Evolutionary conservation across 2,113 vertebrate genomes (phyloP), one percentile per base, ranked within the genome.

Genomic region (Toxostoma redivivum): DNA sequence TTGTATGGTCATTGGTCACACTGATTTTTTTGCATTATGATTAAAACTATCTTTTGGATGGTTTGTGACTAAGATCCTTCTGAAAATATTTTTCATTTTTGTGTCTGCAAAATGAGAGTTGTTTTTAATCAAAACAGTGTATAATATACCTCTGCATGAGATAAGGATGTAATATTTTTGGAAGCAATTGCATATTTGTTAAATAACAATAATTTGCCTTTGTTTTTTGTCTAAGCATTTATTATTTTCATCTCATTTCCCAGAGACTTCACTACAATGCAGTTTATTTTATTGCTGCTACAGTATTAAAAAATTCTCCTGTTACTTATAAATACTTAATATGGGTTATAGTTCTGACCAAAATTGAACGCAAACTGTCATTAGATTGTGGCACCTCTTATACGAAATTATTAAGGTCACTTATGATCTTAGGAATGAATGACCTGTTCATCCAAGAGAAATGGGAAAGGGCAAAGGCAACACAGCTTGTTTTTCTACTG

Each of bases 401-500:
- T 48, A 76, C 57, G 35, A 91, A 94, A 92, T 81, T 77, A 65
- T 86, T 81, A 60, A 84, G 44, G 54, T 69, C 38, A 22, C 28
- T 95, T 76, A 58, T 11, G 51, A 51, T 57, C 15, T 74, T 71
- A 38, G 45, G 38, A 92, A 81, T 2, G 13, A 82, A 47, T 30
- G 79, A 78, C 74, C 69, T 92, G 88, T 93, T 53, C 51, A 65
- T 91, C 62, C 54, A 71, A 92, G 71, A 92, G 86, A 74, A 95
- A 42, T 79, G 76, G 87, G 90, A 88, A 91, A 88, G 44, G 78
- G 84, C 71, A 96, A 91, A 83, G 57, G 57, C 92, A 95, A 35
- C 57, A 38, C 72, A 77, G 66, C 24, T 95, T 97, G 94, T 97
- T 97, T 97, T 97, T 91, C 86, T 97, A 91, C 84, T 90, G 91